Evolutionary conservation across 2,113 vertebrate species (phyloP).

Genomic region (Nanorana parkeri): DNA sequence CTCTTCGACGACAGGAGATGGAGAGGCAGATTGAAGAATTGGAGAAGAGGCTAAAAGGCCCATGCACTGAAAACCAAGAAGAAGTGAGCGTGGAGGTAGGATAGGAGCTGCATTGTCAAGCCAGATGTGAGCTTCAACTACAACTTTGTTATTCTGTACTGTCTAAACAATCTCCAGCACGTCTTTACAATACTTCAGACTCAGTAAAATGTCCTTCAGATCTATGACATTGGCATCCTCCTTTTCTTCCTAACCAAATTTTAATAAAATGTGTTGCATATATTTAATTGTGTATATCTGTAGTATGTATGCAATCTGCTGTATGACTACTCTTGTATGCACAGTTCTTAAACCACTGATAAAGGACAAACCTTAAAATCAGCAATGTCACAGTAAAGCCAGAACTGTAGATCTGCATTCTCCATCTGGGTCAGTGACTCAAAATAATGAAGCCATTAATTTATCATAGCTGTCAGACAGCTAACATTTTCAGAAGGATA

Average conservation of each 20-base stretch:
- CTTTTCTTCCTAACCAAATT: too few relatives aligned
- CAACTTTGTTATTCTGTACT: background rate
- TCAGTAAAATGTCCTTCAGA: background rate
- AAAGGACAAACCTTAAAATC: too few relatives aligned
- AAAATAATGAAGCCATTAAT: too few relatives aligned
- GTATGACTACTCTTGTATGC: too few relatives aligned
- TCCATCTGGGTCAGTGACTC: too few relatives aligned
- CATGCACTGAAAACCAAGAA: slow-evolving; percentile 60
- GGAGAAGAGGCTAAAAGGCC: slow-evolving; percentile 72
- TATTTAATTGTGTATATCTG: background rate
- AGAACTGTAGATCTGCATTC: too few relatives aligned
- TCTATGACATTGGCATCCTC: background rate
- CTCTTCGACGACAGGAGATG: slow-evolving; percentile 73
- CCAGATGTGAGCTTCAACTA: background rate
- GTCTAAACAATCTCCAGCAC: background rate
- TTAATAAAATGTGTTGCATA: too few relatives aligned
- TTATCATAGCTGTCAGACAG: too few relatives aligned
- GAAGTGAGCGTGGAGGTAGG: slow-evolving; percentile 62
- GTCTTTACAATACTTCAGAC: background rate
- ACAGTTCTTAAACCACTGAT: too few relatives aligned
- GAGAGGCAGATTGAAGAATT: slow-evolving; percentile 75
- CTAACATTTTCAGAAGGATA: too few relatives aligned
- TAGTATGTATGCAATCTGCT: too few relatives aligned
- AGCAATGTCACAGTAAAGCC: too few relatives aligned
- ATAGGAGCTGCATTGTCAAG: background rate